Base-by-base conservation (phyloP, 2,888 invertebrate species). In the Dynastes tityus region DNA sequence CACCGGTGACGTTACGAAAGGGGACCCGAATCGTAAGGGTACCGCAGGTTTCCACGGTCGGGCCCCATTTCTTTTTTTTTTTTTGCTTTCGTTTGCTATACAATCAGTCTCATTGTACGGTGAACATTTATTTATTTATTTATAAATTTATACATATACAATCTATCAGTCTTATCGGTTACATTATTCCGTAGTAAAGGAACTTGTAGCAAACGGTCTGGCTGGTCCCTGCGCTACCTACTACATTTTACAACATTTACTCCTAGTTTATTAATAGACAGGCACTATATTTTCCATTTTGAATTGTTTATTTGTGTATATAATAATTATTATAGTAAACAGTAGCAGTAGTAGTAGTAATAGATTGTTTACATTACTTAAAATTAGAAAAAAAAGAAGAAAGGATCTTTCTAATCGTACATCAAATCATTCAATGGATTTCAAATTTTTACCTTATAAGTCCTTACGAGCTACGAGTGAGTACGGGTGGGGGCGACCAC, bases 121-220 rank as follows among this genome's bases (percentile, higher is more conserved):
- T 80, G 78, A 79, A 76, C 64, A 78, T 71, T 51, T 68, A 27
- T 45, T 40, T 68, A 27, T 45, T 40, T 45, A 67, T 67, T 67
- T 67, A 67, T 67, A 67, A 67, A 45, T 68, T 68, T 68, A 80
- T 80, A 79, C 73, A 65, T 79, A 77, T 80, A 79, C 79, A 80
- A 45, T 79, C 81, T 82, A 82, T 88, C 88, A 88, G 88, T 88
- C 88, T 88, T 88, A 88, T 87, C 84, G 86, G 87, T 87, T 87
- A 84, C 87, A 85, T 76, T 45, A 79, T 85, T 85, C 87, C 86
- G 82, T 80, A 74, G 80, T 80, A 80, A 83, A 86, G 87, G 87
- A 86, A 87, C 86, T 87, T 87, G 86, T 86, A 87, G 87, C 86
- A 87, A 88, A 87, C 82, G 82, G 29, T 83, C 82, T 32, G 81